phyloP scores from a whole-genome alignment of 92 coral and sea anemone species.

The Muricea muricata region DNA sequence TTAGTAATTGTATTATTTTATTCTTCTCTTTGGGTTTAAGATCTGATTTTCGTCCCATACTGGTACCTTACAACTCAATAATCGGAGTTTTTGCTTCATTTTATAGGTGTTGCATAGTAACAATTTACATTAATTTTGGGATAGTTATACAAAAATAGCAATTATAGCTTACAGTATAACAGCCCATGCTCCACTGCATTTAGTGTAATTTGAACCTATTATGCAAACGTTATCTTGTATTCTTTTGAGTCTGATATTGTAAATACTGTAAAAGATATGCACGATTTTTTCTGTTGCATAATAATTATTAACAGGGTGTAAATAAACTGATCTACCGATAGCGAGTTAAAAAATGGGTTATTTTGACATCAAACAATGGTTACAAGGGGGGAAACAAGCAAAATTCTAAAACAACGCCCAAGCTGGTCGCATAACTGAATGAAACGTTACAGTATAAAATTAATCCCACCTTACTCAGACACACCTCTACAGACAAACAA shows the following conservation, averaged over 20 bases:
- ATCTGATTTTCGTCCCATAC: slow-evolving; percentile 9
- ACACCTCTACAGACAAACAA: no score
- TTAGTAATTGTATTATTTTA: not conserved
- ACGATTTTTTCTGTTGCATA: not conserved
- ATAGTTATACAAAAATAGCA: not conserved
- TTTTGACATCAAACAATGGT: no score
- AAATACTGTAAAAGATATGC: not conserved
- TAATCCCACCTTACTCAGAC: no score
- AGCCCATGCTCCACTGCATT: not conserved
- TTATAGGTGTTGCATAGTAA: slow-evolving; percentile 19
- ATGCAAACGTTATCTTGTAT: not conserved
- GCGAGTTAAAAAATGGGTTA: no score
- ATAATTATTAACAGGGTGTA: slow-evolving; percentile 8
- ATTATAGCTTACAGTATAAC: not conserved
- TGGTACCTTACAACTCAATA: not conserved
- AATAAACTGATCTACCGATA: no score
- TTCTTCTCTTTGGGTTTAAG: slow-evolving; percentile 12
- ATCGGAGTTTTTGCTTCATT: not conserved
- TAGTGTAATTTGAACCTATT: not conserved
- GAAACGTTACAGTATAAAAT: no score
- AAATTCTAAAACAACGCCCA: no score
- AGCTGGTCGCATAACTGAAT: no score
- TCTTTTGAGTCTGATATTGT: not conserved
- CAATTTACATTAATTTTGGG: slow-evolving; percentile 8
- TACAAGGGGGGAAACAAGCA: no score